phyloP scores from a whole-genome alignment of 1,140 invertebrate species.

The Artemia franciscana region DNA sequence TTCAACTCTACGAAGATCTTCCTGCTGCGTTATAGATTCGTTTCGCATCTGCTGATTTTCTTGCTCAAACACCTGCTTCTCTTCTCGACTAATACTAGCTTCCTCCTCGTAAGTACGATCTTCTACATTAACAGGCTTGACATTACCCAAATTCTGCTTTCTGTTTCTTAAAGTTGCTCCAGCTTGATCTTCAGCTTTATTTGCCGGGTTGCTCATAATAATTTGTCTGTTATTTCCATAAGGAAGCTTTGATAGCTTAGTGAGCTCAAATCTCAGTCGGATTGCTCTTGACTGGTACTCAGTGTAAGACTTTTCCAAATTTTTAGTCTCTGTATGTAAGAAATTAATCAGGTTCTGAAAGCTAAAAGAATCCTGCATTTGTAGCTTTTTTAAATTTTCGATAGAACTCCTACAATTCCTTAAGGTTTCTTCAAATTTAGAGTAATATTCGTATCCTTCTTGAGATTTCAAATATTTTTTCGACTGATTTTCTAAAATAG shows the following conservation, averaged over 20 bases:
- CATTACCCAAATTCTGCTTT: background rate
- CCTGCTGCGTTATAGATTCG: conserved; percentile 48
- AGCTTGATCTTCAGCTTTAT: background rate
- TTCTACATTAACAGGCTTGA: background rate
- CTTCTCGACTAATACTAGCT: conserved; percentile 46
- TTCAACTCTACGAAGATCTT: conserved; percentile 60
- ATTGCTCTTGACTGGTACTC: background rate
- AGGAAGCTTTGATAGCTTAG: background rate
- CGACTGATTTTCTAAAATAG: background rate
- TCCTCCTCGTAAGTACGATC: conserved; percentile 22
- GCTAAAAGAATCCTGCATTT: background rate
- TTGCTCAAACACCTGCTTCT: conserved; percentile 67
- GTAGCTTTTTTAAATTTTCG: background rate
- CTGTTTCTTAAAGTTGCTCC: background rate
- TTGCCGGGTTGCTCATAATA: background rate
- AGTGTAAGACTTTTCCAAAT: background rate
- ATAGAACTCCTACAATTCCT: background rate
- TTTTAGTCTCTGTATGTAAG: background rate
- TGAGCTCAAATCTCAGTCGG: background rate
- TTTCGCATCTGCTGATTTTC: conserved; percentile 60
- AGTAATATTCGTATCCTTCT: background rate
- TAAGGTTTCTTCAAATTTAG: background rate
- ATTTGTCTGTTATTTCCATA: background rate
- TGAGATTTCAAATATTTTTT: background rate
- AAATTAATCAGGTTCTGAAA: background rate